phyloP scores from a whole-genome alignment of 2,888 invertebrate species.

The Heteromyza rotundicornis region DNA sequence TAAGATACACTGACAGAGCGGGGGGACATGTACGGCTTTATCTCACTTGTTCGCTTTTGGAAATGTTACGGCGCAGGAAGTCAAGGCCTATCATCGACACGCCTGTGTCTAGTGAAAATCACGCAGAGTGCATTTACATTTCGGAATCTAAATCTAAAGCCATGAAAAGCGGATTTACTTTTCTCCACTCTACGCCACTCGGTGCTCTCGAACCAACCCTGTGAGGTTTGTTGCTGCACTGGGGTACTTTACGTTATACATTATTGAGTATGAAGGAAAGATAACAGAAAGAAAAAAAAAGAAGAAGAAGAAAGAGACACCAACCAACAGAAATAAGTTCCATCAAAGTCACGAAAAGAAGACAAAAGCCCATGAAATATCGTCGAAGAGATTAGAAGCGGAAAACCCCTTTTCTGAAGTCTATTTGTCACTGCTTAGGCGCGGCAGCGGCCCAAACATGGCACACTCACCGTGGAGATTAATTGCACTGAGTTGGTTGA shows the following conservation, averaged over 20 bases:
- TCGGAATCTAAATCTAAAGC: conserved; percentile 18
- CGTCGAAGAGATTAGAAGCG: background rate
- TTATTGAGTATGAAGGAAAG: background rate
- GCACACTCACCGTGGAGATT: conserved; percentile 11
- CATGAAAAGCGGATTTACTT: conserved; percentile 28
- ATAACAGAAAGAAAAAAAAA: background rate
- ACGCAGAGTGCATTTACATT: conserved; percentile 27
- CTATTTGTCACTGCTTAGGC: conserved; percentile 24
- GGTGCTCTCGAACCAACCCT: too few relatives aligned
- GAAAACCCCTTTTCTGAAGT: conserved; percentile 13
- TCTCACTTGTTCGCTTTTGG: background rate
- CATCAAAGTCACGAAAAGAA: conserved; percentile 24
- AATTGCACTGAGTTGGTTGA: too few relatives aligned
- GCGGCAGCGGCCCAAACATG: background rate
- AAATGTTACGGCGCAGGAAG: background rate
- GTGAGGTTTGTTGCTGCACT: too few relatives aligned
- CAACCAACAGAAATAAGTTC: conserved; percentile 18
- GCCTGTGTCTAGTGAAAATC: background rate
- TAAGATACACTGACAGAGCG: too few relatives aligned
- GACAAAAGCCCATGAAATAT: conserved; percentile 24
- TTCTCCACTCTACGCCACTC: too few relatives aligned
- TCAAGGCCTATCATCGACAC: background rate
- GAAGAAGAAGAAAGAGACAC: background rate
- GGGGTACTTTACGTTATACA: too few relatives aligned
- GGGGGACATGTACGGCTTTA: background rate